Evolutionary conservation across 2,888 invertebrate species (phyloP).

Genomic region (Cinara cedri): DNA sequence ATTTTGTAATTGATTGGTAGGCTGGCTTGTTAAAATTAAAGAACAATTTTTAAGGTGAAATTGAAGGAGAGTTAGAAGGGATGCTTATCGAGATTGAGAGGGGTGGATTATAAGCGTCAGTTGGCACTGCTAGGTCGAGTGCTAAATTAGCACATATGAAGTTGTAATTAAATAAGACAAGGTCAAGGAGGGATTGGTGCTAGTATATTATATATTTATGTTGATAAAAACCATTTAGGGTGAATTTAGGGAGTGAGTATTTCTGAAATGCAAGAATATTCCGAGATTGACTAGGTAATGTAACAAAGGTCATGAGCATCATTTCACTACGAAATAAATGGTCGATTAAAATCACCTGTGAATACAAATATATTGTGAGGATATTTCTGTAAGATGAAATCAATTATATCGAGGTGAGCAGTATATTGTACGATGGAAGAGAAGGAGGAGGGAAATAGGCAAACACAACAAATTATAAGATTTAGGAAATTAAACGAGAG

Average conservation of each 20-base stretch:
- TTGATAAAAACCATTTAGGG: background rate
- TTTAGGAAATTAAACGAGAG: no score
- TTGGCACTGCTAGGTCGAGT: background rate
- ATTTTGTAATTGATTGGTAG: background rate
- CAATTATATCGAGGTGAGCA: no score
- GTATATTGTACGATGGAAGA: no score
- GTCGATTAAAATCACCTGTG: no score
- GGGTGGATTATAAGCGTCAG: background rate
- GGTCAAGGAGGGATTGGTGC: conserved; percentile 2
- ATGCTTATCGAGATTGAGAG: background rate
- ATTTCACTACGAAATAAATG: no score
- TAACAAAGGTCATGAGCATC: background rate
- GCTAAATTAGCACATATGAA: background rate
- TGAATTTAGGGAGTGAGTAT: background rate
- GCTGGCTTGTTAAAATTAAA: background rate
- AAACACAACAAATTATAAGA: no score
- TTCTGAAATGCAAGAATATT: conserved; percentile 12
- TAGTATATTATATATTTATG: background rate
- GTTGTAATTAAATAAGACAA: background rate
- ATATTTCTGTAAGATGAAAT: no score
- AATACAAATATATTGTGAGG: no score
- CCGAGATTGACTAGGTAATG: background rate
- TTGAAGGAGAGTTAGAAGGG: background rate
- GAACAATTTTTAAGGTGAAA: no score
- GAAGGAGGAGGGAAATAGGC: no score